Percentiles rank a stretch among this genome's conserved stretches.
Evolutionary conservation across 2,797 vertebrate genomes (phyloP).

Genomic region (Erethizon dorsatum): DNA sequence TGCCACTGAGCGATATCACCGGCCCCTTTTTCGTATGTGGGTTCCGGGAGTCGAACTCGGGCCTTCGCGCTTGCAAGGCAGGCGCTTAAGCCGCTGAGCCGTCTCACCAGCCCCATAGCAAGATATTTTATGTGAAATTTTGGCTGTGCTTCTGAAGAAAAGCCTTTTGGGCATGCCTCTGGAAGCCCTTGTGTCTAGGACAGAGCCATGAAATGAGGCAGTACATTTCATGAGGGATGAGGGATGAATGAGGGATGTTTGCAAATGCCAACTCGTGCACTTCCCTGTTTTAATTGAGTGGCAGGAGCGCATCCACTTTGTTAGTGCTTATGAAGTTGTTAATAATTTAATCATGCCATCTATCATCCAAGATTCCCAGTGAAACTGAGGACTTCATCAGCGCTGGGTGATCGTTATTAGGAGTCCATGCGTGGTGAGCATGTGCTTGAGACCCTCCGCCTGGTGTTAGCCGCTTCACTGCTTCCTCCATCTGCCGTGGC

Average conservation of each 20-base stretch:
- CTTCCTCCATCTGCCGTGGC: conserved; percentile 2
- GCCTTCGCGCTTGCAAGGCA: too few relatives aligned
- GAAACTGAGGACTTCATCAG: conserved; percentile 28
- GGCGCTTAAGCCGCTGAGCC: too few relatives aligned
- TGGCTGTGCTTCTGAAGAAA: background rate
- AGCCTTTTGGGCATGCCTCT: background rate
- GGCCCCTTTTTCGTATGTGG: too few relatives aligned
- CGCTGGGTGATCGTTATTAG: background rate
- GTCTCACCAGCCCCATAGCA: too few relatives aligned
- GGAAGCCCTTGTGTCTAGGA: background rate
- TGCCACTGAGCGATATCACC: too few relatives aligned
- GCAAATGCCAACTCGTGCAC: background rate
- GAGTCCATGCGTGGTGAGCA: background rate
- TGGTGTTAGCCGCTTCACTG: background rate
- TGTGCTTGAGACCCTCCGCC: background rate
- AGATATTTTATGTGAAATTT: background rate
- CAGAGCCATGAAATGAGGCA: background rate
- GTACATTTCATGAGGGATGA: too few relatives aligned
- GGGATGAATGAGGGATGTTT: background rate
- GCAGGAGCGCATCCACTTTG: conserved; percentile 27
- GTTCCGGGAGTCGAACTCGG: too few relatives aligned
- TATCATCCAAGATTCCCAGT: background rate
- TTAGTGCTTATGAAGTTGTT: conserved; percentile 32
- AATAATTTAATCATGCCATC: conserved; percentile 45
- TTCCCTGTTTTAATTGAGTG: conserved; percentile 8